A percentile compares a stretch with the other conserved stretches of the same genome.
These are phyloP conservation scores for Apantesis nais DNA, from an alignment of 2,888 invertebrate species.

Conservation along the genomic window DNA sequence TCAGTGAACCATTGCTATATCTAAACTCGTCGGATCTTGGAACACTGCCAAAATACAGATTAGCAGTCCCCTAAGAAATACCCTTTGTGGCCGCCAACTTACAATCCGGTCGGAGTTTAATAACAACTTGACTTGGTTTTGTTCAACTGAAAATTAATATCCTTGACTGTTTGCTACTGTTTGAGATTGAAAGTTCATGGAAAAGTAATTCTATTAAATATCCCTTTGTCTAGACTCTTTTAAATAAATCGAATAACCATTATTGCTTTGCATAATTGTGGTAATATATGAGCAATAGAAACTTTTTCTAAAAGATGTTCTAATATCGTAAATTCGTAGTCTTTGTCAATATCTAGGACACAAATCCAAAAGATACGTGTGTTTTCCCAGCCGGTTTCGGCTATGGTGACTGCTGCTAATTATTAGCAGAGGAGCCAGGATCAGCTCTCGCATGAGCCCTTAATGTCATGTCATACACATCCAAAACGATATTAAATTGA, in stretches of 20 bases:
- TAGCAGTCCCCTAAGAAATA: conserved; percentile 65
- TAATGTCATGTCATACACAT: not conserved
- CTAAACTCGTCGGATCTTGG: conserved; percentile 70
- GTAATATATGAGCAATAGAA: not conserved
- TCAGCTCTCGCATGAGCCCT: too few relatives aligned
- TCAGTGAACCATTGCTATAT: conserved; percentile 50
- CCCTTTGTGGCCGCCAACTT: conserved; percentile 59
- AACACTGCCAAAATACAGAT: conserved; percentile 71
- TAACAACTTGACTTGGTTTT: conserved; percentile 48
- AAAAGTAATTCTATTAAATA: not conserved
- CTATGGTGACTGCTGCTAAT: too few relatives aligned
- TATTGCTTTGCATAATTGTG: not conserved
- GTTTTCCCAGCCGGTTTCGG: too few relatives aligned
- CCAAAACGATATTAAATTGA: not conserved
- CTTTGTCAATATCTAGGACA: too few relatives aligned
- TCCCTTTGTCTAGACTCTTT: not conserved
- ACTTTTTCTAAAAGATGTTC: too few relatives aligned
- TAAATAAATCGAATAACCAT: not conserved
- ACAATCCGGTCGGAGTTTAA: conserved; percentile 44
- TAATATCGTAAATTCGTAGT: not conserved
- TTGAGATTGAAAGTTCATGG: conserved; percentile 5
- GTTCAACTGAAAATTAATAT: conserved; percentile 42
- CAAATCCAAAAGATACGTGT: too few relatives aligned
- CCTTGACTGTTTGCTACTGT: conserved; percentile 39
- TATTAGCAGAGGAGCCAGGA: too few relatives aligned